Evolutionary conservation across 2,888 invertebrate species (phyloP).

Genomic region (Lissocephala sabroskyi): DNA sequence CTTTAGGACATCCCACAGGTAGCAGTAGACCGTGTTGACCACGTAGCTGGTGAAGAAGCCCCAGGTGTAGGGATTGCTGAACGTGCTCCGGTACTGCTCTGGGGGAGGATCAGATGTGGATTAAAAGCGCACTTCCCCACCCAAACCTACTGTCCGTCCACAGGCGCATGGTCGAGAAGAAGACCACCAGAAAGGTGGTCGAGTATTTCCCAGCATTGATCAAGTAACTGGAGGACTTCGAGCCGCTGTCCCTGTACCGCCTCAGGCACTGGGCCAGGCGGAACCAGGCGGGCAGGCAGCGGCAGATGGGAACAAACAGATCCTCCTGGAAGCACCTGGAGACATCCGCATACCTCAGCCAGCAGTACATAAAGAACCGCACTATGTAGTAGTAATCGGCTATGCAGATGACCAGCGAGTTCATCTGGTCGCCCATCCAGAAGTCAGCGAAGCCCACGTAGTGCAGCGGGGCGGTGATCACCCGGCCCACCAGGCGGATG

Average conservation of each 20-base stretch:
- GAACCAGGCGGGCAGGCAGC: conserved; percentile 95
- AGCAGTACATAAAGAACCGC: conserved; percentile 82
- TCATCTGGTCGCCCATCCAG: conserved; percentile 96
- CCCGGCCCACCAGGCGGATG: conserved; percentile 76
- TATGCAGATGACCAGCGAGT: conserved; percentile 89
- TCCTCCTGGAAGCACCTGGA: conserved; percentile 75
- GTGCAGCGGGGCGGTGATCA: conserved; percentile 90
- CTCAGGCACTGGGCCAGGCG: conserved; percentile 97
- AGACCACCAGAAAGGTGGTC: conserved; percentile 93
- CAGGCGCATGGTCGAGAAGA: conserved; percentile 79
- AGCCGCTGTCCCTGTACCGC: conserved; percentile 90
- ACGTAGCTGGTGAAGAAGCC: conserved; percentile 87
- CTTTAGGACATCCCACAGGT: conserved; percentile 97
- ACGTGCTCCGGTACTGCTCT: conserved; percentile 76
- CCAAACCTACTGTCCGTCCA: conserved; percentile 73
- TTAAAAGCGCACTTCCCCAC: conserved; percentile 40
- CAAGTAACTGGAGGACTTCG: conserved; percentile 91
- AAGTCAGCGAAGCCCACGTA: conserved; percentile 96
- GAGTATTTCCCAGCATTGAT: conserved; percentile 97
- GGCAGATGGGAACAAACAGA: conserved; percentile 85
- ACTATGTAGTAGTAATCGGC: conserved; percentile 93
- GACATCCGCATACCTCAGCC: conserved; percentile 18
- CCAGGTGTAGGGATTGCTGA: conserved; percentile 87
- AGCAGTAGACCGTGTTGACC: conserved; percentile 92
- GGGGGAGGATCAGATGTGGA: too few species aligned